Evolutionary conservation across 2,797 vertebrate species (phyloP), one percentile per base, ranked within the genome.

Genomic region (Geranospiza caerulescens): DNA sequence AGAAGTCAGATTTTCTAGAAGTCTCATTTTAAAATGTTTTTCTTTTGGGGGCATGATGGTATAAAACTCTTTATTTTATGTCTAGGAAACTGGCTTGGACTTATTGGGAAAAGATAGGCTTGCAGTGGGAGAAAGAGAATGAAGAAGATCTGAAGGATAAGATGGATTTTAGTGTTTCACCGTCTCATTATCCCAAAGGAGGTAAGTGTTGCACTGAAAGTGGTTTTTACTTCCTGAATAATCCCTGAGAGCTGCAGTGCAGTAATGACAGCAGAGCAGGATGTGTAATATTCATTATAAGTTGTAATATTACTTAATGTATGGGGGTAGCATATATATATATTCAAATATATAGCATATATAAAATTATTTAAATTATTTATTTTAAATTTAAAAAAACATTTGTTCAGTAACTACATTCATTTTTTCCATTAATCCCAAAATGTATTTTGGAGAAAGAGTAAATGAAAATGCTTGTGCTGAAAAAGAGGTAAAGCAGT

Each of bases 51-150:
- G 1, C 15, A 21, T 17, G 17, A 16, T 79, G 58, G 23, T 73
- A 33, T 80, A 44, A 90, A 83, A 44, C 22, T 66, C 23, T 62
- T 76, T 52, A 22, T 45, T 86, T 88, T 96, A 16, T 88, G 7
- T 70, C 27, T 95, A 99, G 99, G 93, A 95, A 98, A 55, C 88
- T 98, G 73, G 98, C 99, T 22, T 81, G 97, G 81, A 97, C 98
- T 89, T 98, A 99, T 8, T 99, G 99, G 99, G 98, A 97, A 84
- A 98, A 98, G 93, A 95, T 98, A 8, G 99, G 99, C 10, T 95
- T 98, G 63, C 99, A 99, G 82, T 99, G 99, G 99, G 99, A 99
- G 96, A 98, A 98, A 52, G 99, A 99, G 96, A 99, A 99, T 19
- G 99, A 99, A 95, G 98, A 99, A 0, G 99, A 99, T 80, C 98